Conservation (phyloP, 2,797 vertebrate species). For the Vespertilio murinus region DNA sequence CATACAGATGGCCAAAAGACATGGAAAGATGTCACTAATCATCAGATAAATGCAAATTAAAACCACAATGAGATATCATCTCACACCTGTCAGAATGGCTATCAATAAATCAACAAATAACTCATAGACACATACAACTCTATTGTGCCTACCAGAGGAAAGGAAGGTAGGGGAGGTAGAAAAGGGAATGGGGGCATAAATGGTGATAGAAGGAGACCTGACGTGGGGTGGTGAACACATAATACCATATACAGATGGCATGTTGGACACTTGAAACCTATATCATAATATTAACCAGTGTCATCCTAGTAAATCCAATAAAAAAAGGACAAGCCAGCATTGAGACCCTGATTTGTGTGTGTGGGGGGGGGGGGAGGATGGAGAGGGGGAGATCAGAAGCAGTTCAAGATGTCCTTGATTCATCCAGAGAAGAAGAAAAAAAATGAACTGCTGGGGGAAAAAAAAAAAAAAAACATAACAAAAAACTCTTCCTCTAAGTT, state of each 20-base stretch:
- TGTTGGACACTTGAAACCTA: not conserved
- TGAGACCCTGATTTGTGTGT: not conserved
- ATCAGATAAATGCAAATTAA: not conserved
- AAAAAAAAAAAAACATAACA: too few relatives aligned
- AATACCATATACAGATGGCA: not conserved
- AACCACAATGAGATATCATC: not conserved
- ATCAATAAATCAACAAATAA: not conserved
- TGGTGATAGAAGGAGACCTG: not conserved
- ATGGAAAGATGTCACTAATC: not conserved
- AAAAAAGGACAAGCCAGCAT: not conserved
- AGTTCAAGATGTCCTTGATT: not conserved
- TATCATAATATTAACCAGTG: not conserved
- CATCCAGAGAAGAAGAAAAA: not conserved
- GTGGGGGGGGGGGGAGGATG: too few relatives aligned
- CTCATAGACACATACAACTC: not conserved
- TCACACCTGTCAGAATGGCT: not conserved
- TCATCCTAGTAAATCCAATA: not conserved
- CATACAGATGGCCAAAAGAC: not conserved
- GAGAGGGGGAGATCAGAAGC: not conserved
- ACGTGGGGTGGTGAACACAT: not conserved
- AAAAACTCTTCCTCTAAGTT: not conserved
- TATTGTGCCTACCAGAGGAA: not conserved
- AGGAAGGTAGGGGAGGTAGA: not conserved
- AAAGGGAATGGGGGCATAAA: not conserved
- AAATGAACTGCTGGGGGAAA: not conserved